Evolutionary conservation across 2,797 vertebrate species (phyloP).

Genomic region (Gadopsis marmoratus): DNA sequence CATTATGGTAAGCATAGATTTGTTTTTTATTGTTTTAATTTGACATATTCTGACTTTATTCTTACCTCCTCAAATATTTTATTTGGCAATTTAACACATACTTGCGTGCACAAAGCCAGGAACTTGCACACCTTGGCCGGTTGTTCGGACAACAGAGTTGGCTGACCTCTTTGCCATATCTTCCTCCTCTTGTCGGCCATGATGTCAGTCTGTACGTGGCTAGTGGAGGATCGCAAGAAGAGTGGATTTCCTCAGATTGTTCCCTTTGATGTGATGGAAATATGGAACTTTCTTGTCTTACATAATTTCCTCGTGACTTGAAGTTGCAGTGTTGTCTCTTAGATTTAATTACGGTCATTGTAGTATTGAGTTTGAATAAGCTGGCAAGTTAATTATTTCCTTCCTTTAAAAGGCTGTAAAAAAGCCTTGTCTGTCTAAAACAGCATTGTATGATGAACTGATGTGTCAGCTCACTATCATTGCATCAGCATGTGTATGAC

Average conservation of each 20-base stretch:
- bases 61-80: constrained; percentile 16
- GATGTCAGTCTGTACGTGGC: constrained; percentile 49
- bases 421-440: constrained; percentile 9
- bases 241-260: constrained; percentile 75
- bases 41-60: constrained; percentile 29
- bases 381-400: constrained; percentile 13
- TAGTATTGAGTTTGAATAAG: constrained; percentile 11
- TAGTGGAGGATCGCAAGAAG: constrained; percentile 18
- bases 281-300: constrained; percentile 19
- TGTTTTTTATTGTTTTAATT: constrained; percentile 5
- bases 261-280: constrained; percentile 36
- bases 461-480: background rate
- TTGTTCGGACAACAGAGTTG: constrained; percentile 43
- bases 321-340: background rate
- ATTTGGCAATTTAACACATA: constrained; percentile 17
- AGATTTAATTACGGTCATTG: constrained; percentile 3
- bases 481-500: constrained; percentile 16
- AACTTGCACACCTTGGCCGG: constrained; percentile 35
- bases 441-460: constrained; percentile 10
- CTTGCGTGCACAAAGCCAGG: constrained; percentile 45
- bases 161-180: constrained; percentile 47
- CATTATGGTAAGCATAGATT: constrained; percentile 93
- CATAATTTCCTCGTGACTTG: background rate
- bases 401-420: constrained; percentile 17
- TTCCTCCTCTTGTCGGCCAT: constrained; percentile 34